These are phyloP conservation scores for Chironomus tentans DNA, from an alignment of 2,888 invertebrate species.

Conservation along the genomic window DNA sequence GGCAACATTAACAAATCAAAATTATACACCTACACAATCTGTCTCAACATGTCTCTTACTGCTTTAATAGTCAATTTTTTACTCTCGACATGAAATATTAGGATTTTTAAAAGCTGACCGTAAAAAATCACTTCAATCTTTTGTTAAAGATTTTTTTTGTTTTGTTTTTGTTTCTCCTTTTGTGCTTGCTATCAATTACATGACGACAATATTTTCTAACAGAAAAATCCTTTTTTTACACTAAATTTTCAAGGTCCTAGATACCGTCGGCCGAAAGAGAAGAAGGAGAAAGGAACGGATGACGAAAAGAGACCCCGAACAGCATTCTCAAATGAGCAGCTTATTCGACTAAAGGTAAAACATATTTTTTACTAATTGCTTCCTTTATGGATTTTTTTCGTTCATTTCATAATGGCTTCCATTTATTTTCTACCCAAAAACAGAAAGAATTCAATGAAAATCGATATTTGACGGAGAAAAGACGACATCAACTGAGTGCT, in stretches of 20 bases:
- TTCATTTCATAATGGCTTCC: constrained; percentile 16
- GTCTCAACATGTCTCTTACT: neutral
- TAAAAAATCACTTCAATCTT: too few species aligned
- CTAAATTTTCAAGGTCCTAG: constrained; percentile 36
- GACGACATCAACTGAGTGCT: constrained; percentile 81
- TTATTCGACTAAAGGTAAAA: constrained; percentile 70
- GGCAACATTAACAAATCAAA: constrained; percentile 22
- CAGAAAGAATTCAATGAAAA: constrained; percentile 86
- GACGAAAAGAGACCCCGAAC: constrained; percentile 92
- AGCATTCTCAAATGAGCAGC: constrained; percentile 90
- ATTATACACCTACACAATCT: neutral
- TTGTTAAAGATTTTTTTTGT: too few species aligned
- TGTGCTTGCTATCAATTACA: too few species aligned
- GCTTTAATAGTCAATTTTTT: neutral
- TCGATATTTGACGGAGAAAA: constrained; percentile 83
- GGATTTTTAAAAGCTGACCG: neutral
- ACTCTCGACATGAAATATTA: neutral
- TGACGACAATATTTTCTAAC: too few species aligned
- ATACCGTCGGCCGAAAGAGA: constrained; percentile 42
- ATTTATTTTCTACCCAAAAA: constrained; percentile 21
- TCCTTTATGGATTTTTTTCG: neutral
- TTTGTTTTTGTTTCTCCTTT: too few species aligned
- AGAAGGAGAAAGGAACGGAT: constrained; percentile 42
- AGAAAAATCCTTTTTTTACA: too few species aligned
- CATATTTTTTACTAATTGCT: constrained; percentile 1